phyloP scores from a whole-genome alignment of 2,888 invertebrate species.

The Pseudococcus longispinus region DNA sequence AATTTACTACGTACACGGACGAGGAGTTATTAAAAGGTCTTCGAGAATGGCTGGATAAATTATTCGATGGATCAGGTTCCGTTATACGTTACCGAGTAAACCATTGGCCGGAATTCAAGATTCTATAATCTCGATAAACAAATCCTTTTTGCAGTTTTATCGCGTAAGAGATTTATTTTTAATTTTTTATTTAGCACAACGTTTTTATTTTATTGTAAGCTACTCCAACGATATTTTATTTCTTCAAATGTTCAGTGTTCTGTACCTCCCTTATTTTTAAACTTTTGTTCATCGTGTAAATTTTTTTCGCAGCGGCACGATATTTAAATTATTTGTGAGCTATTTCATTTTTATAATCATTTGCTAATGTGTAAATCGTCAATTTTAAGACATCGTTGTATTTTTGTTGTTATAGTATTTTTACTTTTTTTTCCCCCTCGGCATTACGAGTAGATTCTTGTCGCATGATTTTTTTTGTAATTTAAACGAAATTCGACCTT shows the following conservation, averaged over 20 bases:
- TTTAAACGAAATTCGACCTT: background rate
- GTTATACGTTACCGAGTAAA: slow-evolving; percentile 95
- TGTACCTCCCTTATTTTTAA: slow-evolving; percentile 29
- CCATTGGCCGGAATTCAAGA: slow-evolving; percentile 95
- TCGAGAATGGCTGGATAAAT: slow-evolving; percentile 93
- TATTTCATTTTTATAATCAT: slow-evolving; percentile 4
- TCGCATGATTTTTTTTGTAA: background rate
- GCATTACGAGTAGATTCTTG: background rate
- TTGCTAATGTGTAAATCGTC: slow-evolving; percentile 21
- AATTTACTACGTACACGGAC: slow-evolving; percentile 20
- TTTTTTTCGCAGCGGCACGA: slow-evolving; percentile 11
- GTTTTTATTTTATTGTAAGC: slow-evolving; percentile 12
- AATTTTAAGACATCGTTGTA: slow-evolving; percentile 36
- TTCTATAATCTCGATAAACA: slow-evolving; percentile 38
- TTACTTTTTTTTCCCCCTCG: background rate
- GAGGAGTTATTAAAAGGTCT: slow-evolving; percentile 88
- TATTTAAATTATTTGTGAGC: slow-evolving; percentile 20
- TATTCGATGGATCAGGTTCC: slow-evolving; percentile 86
- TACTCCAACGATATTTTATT: slow-evolving; percentile 29
- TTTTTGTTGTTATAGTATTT: slow-evolving; percentile 28
- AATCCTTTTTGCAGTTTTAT: background rate
- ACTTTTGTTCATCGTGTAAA: slow-evolving; percentile 31
- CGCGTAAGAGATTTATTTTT: background rate
- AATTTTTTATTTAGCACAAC: slow-evolving; percentile 31
- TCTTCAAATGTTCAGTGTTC: slow-evolving; percentile 37